Evolutionary conservation across 2,797 vertebrate species (phyloP), one percentile per base, ranked within the genome.

Genomic region (Anolis apletophallus): DNA sequence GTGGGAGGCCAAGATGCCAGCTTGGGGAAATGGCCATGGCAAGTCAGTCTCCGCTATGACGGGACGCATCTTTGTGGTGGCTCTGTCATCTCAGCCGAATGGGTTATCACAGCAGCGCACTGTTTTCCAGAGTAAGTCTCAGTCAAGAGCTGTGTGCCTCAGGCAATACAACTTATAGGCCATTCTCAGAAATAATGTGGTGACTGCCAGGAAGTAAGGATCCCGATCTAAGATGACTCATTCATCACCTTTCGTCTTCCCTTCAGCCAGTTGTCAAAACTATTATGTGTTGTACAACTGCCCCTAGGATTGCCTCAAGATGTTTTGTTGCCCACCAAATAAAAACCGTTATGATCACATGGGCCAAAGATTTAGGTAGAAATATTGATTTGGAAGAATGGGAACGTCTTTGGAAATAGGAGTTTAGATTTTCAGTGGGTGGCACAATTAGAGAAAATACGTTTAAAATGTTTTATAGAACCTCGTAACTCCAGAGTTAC

Each of bases 21-120:
- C 75, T 96, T 98, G 94, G 98, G 98, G 86, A 96, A 96, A 74
- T 99, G 98, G 98, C 98, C 98, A 0, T 98, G 98, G 98, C 98
- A 98, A 96, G 98, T 98, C 96, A 98, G 98, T 85, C 90, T 98
- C 88, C 97, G 97, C 88, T 98, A 98, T 0, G 97, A 98, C 0
- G 97, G 97, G 1, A 94, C 97, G 7, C 98, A 98, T 91, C 97
- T 98, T 85, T 98, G 98, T n/a, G 98, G 98, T 14, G 98, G 98
- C 61, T 97, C 98, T 83, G 95, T 98, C 92, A 97, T 98, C 86
- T 98, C 98, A 0, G 95, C 97, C 88, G 97, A 97, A 89, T 98
- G 98, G 98, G 96, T 98, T 68, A 87, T 98, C 89, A 98, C 98
- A 0, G 98, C 98, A 0, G 98, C 98, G 21, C 98, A 98, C 94